Percentiles rank a stretch among this genome's conserved stretches.
Evolutionary conservation across 1,140 invertebrate genomes (phyloP).

Genomic region (Megalopta genalis): DNA sequence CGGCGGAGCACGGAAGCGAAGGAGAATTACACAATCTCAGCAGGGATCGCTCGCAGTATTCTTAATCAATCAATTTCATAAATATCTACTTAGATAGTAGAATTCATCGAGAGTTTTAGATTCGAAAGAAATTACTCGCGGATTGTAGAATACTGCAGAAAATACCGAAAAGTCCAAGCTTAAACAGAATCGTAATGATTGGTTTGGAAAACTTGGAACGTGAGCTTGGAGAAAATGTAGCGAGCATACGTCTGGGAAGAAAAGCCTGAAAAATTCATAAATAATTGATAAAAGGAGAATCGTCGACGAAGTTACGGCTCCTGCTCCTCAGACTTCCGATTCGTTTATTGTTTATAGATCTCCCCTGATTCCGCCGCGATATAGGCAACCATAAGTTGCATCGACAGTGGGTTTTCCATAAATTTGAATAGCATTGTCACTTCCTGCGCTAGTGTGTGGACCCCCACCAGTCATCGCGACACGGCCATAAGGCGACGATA

Average conservation of each 20-base stretch:
- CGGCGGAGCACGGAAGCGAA: background rate
- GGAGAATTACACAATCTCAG: background rate
- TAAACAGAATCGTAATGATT: too few species aligned
- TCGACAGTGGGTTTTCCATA: slow-evolving; percentile 56
- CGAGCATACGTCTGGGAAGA: too few species aligned
- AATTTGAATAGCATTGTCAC: slow-evolving; percentile 64
- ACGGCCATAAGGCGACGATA: slow-evolving; percentile 8
- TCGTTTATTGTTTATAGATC: slow-evolving; percentile 63
- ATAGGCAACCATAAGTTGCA: slow-evolving; percentile 55
- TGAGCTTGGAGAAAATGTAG: too few species aligned
- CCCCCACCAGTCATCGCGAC: slow-evolving; percentile 3
- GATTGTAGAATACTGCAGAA: too few species aligned
- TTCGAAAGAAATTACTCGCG: too few species aligned
- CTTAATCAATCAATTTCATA: too few species aligned
- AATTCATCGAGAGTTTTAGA: too few species aligned
- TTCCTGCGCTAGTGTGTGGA: slow-evolving; percentile 49
- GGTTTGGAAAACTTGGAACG: too few species aligned
- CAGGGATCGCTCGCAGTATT: too few species aligned
- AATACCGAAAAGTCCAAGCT: too few species aligned
- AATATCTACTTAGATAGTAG: too few species aligned
- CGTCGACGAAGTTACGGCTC: background rate
- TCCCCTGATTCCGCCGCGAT: slow-evolving; percentile 44
- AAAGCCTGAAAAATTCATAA: slow-evolving; percentile 55
- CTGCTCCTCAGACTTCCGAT: slow-evolving; percentile 47
- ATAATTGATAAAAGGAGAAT: slow-evolving; percentile 53